Base-by-base conservation (phyloP, 2,888 invertebrate species). In the Chymomyza procnemis region DNA sequence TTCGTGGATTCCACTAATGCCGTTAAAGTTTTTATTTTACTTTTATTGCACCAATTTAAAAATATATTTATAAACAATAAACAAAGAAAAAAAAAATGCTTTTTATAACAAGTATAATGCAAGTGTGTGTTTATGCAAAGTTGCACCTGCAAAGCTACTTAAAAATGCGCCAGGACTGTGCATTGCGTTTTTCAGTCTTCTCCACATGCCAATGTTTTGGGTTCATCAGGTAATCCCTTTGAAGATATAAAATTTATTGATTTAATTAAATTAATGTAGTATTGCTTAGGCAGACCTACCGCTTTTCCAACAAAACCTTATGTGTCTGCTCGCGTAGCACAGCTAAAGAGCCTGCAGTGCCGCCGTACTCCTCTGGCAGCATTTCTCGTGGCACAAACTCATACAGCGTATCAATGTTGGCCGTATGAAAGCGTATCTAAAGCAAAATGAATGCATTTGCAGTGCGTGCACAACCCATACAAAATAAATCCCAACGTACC, bases 341-440 rank as follows among this genome's bases (percentile, higher is more conserved):
- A 3, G 65, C 67, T 60, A 89, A 62, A 8, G 84, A 69, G 0
- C 89, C 89, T 8, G 87, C 88, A 8, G 64, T 63, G 3, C 89
- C 89, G 16, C 89, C 89, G 69, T 89, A 89, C 70, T 89, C 89
- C 26, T 83, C 77, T 12, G 89, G 89, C 55, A 89, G 64, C 79
- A 89, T 81, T 0, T 65, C 67, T 12, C 80, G 82, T 3, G 94
- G 93, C 34, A 95, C 92, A 80, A 92, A 93, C 50, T 93, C 91
- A 81, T 92, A 93, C 0, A 95, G 85, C 0, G 94, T 93, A 0
- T 93, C 93, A 0, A 94, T 92, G 73, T 93, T 93, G 0, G 93
- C 93, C 58, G 93, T 92, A 88, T 95, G 95, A 89, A 94, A 94
- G 78, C 94, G 93, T 52, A 94, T 92, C 94, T 95, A 88, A 60